phyloP scores from a whole-genome alignment of 1,140 invertebrate species.

The Chionoecetes opilio region DNA sequence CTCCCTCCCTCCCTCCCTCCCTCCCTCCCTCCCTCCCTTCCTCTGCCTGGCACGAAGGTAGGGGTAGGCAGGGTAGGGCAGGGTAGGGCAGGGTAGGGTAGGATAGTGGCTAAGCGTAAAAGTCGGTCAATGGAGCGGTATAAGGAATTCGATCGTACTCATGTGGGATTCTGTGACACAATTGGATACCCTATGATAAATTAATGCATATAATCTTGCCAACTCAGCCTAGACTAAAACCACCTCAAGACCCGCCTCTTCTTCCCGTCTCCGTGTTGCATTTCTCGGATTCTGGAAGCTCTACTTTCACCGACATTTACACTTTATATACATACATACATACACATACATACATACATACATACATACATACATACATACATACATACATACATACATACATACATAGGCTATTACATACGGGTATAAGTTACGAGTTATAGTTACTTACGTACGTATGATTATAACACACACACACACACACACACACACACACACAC shows the following conservation, averaged over 20 bases:
- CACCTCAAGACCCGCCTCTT: background rate
- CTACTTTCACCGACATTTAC: background rate
- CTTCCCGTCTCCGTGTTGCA: background rate
- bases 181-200: background rate
- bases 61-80: too few species aligned
- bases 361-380: background rate
- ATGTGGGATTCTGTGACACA: background rate
- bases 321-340: background rate
- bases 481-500: too few species aligned
- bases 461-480: too few species aligned
- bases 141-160: background rate
- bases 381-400: background rate
- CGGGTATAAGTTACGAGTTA: too few species aligned
- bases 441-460: too few species aligned
- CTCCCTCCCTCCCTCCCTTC: background rate
- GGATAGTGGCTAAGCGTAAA: too few species aligned
- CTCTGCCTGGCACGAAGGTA: too few species aligned
- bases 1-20: background rate
- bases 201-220: background rate
- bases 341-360: background rate
- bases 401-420: too few species aligned
- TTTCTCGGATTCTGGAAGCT: background rate
- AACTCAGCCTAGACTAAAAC: background rate
- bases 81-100: too few species aligned
- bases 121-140: background rate